A percentile compares a stretch with the other conserved stretches of the same genome.
Evolutionary conservation across 2,888 invertebrate species (phyloP).

Genomic region (Caenorhabditis angaria): DNA sequence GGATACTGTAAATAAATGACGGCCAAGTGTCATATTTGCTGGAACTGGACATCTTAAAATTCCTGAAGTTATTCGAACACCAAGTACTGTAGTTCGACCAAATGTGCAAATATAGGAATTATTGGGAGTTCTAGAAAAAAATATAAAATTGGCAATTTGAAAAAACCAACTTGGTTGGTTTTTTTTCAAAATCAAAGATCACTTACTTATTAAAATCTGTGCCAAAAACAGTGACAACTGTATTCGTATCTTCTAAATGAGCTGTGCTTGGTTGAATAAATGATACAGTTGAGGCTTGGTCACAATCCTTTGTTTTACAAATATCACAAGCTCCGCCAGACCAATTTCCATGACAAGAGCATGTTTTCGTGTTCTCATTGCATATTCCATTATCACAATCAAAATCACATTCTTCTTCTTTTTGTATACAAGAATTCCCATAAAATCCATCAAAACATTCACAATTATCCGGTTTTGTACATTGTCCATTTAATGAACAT

Average conservation of each 20-base stretch:
- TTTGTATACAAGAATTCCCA: slow-evolving; percentile 41
- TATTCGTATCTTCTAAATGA: slow-evolving; percentile 40
- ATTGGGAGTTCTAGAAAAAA: slow-evolving; percentile 23
- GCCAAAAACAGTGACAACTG: slow-evolving; percentile 51
- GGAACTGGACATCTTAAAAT: slow-evolving; percentile 50
- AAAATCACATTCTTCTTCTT: slow-evolving; percentile 53
- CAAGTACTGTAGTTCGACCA: slow-evolving; percentile 39
- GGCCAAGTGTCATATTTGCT: slow-evolving; percentile 42
- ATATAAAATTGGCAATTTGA: not conserved
- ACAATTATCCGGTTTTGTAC: slow-evolving; percentile 44
- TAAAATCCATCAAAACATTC: slow-evolving; percentile 51
- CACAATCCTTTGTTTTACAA: slow-evolving; percentile 38
- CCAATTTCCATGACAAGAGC: slow-evolving; percentile 59
- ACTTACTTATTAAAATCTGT: slow-evolving; percentile 16
- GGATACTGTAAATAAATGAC: slow-evolving; percentile 49
- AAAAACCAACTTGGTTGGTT: slow-evolving; percentile 18
- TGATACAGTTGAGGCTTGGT: slow-evolving; percentile 9
- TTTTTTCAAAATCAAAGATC: too few relatives aligned
- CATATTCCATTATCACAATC: slow-evolving; percentile 63
- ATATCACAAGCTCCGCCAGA: slow-evolving; percentile 63
- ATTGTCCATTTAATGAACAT: slow-evolving; percentile 54
- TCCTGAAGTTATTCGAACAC: slow-evolving; percentile 36
- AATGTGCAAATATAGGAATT: slow-evolving; percentile 49
- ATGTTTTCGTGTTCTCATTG: slow-evolving; percentile 49
- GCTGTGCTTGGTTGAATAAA: slow-evolving; percentile 54